A percentile compares a stretch with the other conserved stretches of the same genome.
Evolutionary conservation across 2,888 invertebrate genomes (phyloP).

Genomic region (Hyppa rectilinea): DNA sequence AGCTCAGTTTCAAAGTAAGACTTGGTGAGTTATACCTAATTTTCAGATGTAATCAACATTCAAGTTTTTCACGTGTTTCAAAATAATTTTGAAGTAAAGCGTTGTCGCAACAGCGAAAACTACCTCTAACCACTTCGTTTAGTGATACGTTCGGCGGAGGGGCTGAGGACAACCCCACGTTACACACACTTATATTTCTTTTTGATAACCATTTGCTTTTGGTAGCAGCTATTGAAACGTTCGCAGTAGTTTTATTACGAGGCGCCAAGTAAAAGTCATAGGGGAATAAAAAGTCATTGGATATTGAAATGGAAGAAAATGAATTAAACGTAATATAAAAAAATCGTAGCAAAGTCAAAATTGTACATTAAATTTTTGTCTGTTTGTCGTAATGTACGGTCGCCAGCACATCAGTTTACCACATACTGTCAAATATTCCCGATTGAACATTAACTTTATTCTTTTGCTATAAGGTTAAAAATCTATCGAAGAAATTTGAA

Average conservation of each 20-base stretch:
- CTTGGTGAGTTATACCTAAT: not conserved
- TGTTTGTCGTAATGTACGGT: no score
- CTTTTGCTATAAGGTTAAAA: no score
- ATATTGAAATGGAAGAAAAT: constrained; percentile 14
- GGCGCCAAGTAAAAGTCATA: not conserved
- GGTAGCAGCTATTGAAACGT: constrained; percentile 51
- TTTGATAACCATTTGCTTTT: constrained; percentile 64
- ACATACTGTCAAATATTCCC: no score
- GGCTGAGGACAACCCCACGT: constrained; percentile 51
- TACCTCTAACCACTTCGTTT: constrained; percentile 50
- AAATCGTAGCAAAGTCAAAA: no score
- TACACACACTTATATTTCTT: constrained; percentile 64
- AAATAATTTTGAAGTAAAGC: not conserved
- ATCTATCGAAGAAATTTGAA: no score
- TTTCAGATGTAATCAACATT: no score
- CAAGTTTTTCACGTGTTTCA: no score
- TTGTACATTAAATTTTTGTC: no score
- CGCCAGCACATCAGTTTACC: no score
- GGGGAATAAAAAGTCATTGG: no score
- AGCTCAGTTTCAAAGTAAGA: not conserved
- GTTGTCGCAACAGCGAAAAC: constrained; percentile 17
- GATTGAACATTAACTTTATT: no score
- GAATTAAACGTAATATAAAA: no score
- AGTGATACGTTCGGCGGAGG: constrained; percentile 59
- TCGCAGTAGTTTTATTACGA: constrained; percentile 33